Conservation (phyloP, 2,888 invertebrate genomes). For the Erannis defoliaria region DNA sequence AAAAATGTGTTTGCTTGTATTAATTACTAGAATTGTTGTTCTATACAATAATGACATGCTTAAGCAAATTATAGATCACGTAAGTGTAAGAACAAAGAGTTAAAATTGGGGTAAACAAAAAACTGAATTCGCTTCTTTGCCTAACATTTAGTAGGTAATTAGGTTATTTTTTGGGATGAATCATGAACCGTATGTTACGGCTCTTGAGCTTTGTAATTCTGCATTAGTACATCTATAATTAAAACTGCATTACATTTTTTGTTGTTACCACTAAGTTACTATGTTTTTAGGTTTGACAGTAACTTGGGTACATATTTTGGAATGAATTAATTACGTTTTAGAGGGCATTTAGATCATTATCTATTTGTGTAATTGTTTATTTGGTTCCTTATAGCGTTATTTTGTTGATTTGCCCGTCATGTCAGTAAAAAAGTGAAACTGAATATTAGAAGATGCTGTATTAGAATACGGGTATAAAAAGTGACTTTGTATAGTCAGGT, state of each 20-base stretch:
- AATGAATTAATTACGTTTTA: constrained; percentile 20
- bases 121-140: constrained; percentile 16
- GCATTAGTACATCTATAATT: constrained; percentile 23
- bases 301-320: constrained; percentile 16
- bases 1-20: no score
- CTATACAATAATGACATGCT: background rate
- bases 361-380: constrained; percentile 27
- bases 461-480: no score
- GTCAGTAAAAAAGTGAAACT: background rate
- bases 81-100: constrained; percentile 7
- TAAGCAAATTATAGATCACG: background rate
- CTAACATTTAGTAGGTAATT: constrained; percentile 27
- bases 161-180: constrained; percentile 37
- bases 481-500: no score
- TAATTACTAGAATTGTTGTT: background rate
- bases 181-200: constrained; percentile 33
- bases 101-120: background rate
- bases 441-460: background rate
- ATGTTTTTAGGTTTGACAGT: constrained; percentile 25
- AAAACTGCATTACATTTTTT: constrained; percentile 35
- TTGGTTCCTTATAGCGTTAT: constrained; percentile 32
- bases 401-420: constrained; percentile 11
- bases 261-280: background rate
- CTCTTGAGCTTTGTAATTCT: constrained; percentile 40
- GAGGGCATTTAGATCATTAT: constrained; percentile 36